These are phyloP conservation scores for Rhopalosiphum nymphaeae DNA, from an alignment of 2,888 invertebrate genomes.

Conservation along the genomic window DNA sequence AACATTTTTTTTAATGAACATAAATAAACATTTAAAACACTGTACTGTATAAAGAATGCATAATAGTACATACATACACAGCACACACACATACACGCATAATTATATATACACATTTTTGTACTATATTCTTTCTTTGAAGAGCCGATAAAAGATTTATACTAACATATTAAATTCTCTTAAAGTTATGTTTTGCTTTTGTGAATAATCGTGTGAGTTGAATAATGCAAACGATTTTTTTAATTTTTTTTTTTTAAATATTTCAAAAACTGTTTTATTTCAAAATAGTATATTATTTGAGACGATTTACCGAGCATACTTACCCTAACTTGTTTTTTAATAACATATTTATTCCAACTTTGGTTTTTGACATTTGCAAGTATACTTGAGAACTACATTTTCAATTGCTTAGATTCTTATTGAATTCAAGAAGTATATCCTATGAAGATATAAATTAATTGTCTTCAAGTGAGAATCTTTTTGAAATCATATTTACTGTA, in stretches of 20 bases:
- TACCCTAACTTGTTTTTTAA: not conserved
- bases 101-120: not conserved
- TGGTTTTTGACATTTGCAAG: not conserved
- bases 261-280: not conserved
- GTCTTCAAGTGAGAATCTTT: not conserved
- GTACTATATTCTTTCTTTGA: not conserved
- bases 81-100: not conserved
- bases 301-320: not conserved
- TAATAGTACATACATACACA: not conserved
- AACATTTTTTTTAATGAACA: slow-evolving; percentile 13
- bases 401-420: not conserved
- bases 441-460: not conserved
- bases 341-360: not conserved
- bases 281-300: not conserved
- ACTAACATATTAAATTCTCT: not conserved
- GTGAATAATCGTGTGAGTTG: not conserved
- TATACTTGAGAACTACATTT: not conserved
- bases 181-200: not conserved
- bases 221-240: not conserved
- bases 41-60: not conserved
- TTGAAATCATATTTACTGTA: not conserved
- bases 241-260: not conserved
- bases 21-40: slow-evolving; percentile 1
- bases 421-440: not conserved
- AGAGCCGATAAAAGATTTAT: not conserved